Evolutionary conservation across 2,888 invertebrate species (phyloP), one percentile per base, ranked within the genome.

Genomic region (Dichetophora obliterata): DNA sequence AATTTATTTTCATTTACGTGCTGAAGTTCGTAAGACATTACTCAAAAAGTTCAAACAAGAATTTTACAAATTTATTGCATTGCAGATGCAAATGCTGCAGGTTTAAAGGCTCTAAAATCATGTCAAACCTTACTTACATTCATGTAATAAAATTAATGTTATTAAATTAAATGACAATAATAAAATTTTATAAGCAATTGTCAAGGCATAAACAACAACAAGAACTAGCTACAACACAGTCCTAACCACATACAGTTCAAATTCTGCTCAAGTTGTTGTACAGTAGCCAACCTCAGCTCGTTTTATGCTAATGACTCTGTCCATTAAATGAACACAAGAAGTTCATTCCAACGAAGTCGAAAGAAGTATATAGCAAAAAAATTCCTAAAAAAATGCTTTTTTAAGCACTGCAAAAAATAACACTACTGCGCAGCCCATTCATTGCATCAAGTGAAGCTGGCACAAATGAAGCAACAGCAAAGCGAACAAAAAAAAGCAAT

Each of bases 301-400:
- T 50, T 50, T 68, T 68, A 68, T 50, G 50, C 68, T 68, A 68
- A 68, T 68, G 68, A 68, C 68, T 24, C 68, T n/a, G 50, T 22
- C 68, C 68, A 68, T 68, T 68, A 68, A 68, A 27, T 50, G 11
- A 24, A 48, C 24, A 50, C 24, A 50, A 68, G 4, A 16, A 27
- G 59, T 43, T n/a, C n/a, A n/a, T n/a, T 43, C 43, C 43, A 43
- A 43, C 43, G 43, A 37, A 66, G 22, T 22, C 2, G 1, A 66
- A 37, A 43, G 11, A 65, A 65, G 19, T 19, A 16, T 37, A 37
- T 37, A 37, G 37, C 8, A 43, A 43, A 19, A 24, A 43, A 63
- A 37, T 65, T 37, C 3, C 22, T 5, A 22, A 37, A 34, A 65
- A 34, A 66, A 59, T 5, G 1, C 16, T 59, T 19, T 27, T 8